Evolutionary conservation across 2,888 invertebrate species (phyloP).

Genomic region (Cordilura impudica): DNA sequence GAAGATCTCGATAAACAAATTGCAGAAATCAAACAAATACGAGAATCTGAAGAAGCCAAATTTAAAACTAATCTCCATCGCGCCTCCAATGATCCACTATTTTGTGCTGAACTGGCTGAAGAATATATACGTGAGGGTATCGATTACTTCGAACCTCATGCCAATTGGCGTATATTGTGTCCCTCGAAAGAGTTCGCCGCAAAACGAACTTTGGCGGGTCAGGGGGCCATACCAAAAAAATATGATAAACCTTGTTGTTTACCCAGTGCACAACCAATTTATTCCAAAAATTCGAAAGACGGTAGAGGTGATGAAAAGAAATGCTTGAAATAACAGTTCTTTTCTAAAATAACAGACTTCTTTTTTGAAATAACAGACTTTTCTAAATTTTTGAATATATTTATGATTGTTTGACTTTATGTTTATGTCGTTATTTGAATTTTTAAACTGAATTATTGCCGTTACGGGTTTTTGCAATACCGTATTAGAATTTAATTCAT

Average conservation of each 20-base stretch:
- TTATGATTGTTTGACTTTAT: no score
- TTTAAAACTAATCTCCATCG: conserved; percentile 67
- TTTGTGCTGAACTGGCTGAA: conserved; percentile 68
- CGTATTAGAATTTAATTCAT: no score
- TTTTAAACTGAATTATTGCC: no score
- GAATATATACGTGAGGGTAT: conserved; percentile 66
- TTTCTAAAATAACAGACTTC: no score
- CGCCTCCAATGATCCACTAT: conserved; percentile 68
- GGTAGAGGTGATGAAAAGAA: conserved; percentile 33
- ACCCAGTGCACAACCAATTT: background rate
- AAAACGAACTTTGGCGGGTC: conserved; percentile 39
- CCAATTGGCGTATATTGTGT: conserved; percentile 72
- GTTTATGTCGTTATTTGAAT: no score
- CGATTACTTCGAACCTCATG: conserved; percentile 72
- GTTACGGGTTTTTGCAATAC: no score
- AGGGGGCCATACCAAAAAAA: conserved; percentile 5
- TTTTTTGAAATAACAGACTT: no score
- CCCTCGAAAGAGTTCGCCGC: conserved; percentile 63
- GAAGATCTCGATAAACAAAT: conserved; percentile 70
- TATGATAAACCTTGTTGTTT: conserved; percentile 27
- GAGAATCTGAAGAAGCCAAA: conserved; percentile 66
- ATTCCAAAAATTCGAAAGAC: background rate
- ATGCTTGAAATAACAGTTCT: no score
- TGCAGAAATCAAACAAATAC: conserved; percentile 67
- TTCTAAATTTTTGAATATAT: no score